These are phyloP conservation scores for Cynodonichthys magdalenae DNA, from an alignment of 2,797 vertebrate genomes.

Conservation along the genomic window DNA sequence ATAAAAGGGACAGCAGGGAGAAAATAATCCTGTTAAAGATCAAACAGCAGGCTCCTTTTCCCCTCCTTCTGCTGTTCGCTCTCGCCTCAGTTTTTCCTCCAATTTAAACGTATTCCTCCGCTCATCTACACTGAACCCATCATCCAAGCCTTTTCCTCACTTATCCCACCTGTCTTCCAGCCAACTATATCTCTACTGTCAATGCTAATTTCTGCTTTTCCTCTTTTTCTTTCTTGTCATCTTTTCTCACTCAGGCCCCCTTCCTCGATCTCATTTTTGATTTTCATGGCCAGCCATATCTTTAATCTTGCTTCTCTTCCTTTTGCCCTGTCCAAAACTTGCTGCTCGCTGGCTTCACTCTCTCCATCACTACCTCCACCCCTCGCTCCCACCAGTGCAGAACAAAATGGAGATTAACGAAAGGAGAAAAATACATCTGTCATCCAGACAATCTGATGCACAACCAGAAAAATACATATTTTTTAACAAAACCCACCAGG, in stretches of 20 bases:
- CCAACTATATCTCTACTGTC: conserved; percentile 39
- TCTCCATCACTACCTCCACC: conserved; percentile 9
- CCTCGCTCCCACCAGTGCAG: conserved; percentile 64
- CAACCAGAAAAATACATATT: conserved; percentile 47
- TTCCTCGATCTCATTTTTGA: conserved; percentile 58
- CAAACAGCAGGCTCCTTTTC: conserved; percentile 69
- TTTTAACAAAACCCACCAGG: conserved; percentile 46
- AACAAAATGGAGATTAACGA: conserved; percentile 83
- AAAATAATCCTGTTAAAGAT: conserved; percentile 83
- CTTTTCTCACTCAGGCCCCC: conserved; percentile 28
- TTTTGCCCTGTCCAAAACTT: conserved; percentile 43
- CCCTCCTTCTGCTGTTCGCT: conserved; percentile 45
- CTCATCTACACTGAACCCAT: conserved; percentile 27
- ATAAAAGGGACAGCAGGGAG: conserved; percentile 73
- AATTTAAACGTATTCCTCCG: conserved; percentile 60
- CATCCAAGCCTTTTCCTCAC: conserved; percentile 21
- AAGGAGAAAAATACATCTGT: conserved; percentile 75
- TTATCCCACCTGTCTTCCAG: conserved; percentile 31
- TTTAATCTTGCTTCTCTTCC: conserved; percentile 64
- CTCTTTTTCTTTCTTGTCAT: conserved; percentile 37
- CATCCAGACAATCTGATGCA: conserved; percentile 70
- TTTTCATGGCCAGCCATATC: conserved; percentile 70
- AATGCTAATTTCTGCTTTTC: conserved; percentile 44
- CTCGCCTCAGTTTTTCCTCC: conserved; percentile 48
- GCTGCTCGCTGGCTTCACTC: conserved; percentile 22